Percentiles rank a stretch among this genome's conserved stretches.
phyloP scores from a whole-genome alignment of 2,797 vertebrate species.

The Tiaroga cobitis region DNA sequence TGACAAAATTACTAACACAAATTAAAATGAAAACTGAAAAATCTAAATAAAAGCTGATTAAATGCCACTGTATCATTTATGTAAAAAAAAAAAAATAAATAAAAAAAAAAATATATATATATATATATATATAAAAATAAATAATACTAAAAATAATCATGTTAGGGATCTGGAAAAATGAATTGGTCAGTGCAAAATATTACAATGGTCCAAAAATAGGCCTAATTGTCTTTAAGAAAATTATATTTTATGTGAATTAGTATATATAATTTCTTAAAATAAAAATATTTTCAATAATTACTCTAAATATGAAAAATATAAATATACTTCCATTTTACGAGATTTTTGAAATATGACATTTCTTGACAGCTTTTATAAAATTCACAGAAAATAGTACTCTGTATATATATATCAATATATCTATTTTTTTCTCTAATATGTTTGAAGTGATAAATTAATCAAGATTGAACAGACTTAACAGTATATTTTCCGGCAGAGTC shows the following conservation, averaged over 20 bases:
- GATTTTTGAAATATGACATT: not conserved
- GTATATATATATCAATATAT: too few species aligned
- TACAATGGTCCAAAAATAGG: not conserved
- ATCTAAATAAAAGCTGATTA: not conserved
- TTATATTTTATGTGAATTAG: not conserved
- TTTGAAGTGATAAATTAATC: not conserved
- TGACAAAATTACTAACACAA: not conserved
- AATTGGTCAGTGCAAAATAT: not conserved
- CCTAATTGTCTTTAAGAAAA: not conserved
- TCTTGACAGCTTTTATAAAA: not conserved
- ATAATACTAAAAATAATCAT: not conserved
- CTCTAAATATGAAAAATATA: not conserved
- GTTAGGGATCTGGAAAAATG: not conserved
- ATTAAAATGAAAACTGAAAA: not conserved
- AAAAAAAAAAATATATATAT: too few species aligned
- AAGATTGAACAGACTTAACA: not conserved
- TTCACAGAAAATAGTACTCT: not conserved
- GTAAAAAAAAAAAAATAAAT: not conserved
- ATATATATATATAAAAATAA: too few species aligned
- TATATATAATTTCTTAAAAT: not conserved
- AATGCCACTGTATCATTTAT: not conserved
- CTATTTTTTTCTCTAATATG: too few species aligned
- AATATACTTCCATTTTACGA: not conserved
- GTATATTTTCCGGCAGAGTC: not conserved
- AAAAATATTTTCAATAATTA: not conserved